These are phyloP conservation scores for Cephalopholis sonnerati DNA, from an alignment of 2,113 vertebrate species.

Conservation along the genomic window DNA sequence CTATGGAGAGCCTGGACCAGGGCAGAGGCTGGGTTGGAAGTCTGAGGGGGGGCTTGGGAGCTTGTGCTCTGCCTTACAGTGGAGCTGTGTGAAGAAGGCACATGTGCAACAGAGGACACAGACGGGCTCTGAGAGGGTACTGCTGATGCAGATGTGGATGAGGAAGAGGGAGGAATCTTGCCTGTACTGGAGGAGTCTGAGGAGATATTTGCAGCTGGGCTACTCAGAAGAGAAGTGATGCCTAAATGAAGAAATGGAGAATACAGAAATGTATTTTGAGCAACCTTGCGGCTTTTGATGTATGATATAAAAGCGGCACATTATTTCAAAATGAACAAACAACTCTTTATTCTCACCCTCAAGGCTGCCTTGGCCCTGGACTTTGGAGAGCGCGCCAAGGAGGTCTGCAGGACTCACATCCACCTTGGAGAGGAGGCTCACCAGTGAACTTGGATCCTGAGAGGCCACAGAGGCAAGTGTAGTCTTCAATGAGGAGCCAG, in stretches of 20 bases:
- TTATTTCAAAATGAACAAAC: neutral
- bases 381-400: constrained; percentile 93
- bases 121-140: constrained; percentile 55
- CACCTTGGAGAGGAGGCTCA: constrained; percentile 93
- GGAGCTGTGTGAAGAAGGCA: constrained; percentile 41
- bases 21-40: constrained; percentile 52
- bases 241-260: constrained; percentile 78
- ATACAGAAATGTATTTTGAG: neutral
- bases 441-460: constrained; percentile 86
- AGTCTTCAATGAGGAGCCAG: constrained; percentile 77
- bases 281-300: neutral
- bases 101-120: constrained; percentile 45
- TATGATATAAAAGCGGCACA: neutral
- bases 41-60: constrained; percentile 35
- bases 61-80: constrained; percentile 26
- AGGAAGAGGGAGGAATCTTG: constrained; percentile 58
- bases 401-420: constrained; percentile 93
- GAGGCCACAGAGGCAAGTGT: constrained; percentile 66
- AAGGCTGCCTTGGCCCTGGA: constrained; percentile 86
- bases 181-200: constrained; percentile 52
- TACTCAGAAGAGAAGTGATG: constrained; percentile 86
- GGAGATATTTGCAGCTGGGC: constrained; percentile 56
- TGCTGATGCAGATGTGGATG: constrained; percentile 46
- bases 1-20: constrained; percentile 65
- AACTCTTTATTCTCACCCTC: constrained; percentile 86